These are phyloP conservation scores for Carduelis carduelis DNA, from an alignment of 2,797 vertebrate genomes.

Conservation along the genomic window DNA sequence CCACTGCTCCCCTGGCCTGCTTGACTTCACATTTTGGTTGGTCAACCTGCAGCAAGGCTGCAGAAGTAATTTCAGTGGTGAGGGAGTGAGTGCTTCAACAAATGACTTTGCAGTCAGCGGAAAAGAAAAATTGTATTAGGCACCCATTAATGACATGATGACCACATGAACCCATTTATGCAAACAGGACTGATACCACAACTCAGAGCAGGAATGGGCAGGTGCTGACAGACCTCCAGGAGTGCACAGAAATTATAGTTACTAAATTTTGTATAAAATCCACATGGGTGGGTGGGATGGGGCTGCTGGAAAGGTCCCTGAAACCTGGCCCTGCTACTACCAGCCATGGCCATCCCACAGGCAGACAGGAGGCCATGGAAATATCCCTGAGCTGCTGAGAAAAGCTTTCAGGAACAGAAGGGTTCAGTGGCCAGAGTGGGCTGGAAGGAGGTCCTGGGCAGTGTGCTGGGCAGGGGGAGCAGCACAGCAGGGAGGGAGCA, in stretches of 20 bases:
- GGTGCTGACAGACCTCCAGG: fast-evolving
- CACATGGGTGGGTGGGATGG: fast-evolving
- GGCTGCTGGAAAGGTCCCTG: not conserved
- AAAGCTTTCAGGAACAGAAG: not conserved
- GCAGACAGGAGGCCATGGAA: not conserved
- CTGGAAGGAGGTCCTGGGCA: not conserved
- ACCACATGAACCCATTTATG: no score
- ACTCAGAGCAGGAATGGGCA: not conserved
- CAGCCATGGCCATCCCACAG: not conserved
- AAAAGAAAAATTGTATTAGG: not conserved
- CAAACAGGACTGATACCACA: not conserved
- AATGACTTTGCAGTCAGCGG: not conserved
- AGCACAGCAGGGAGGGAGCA: not conserved
- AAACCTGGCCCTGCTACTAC: not conserved
- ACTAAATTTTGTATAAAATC: not conserved
- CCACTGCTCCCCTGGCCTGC: fast-evolving
- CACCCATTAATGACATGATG: not conserved
- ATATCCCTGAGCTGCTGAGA: not conserved
- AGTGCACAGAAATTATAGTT: fast-evolving
- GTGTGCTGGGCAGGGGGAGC: not conserved
- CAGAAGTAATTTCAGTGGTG: not conserved
- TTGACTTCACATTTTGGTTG: not conserved
- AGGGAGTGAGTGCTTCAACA: not conserved
- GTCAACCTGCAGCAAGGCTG: not conserved
- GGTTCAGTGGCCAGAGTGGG: fast-evolving